Evolutionary conservation across 1,140 invertebrate genomes (phyloP).

Genomic region (Acromyrmex heyeri): DNA sequence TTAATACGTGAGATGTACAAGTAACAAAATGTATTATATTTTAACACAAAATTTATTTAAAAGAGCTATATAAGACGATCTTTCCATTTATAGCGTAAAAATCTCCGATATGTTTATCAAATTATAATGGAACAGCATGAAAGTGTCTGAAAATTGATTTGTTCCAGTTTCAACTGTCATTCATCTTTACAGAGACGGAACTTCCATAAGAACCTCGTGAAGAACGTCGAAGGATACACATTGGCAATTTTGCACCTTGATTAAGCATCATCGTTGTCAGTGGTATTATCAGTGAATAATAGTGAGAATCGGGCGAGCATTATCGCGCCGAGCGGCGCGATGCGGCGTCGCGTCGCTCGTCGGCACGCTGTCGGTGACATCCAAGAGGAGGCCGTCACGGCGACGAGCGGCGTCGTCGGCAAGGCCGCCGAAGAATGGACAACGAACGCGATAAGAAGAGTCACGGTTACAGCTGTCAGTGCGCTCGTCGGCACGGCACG

Average conservation of each 20-base stretch:
- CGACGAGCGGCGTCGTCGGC: constrained; percentile 18
- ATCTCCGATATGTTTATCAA: background rate
- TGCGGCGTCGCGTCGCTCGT: constrained; percentile 41
- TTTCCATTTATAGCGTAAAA: background rate
- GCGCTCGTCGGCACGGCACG: constrained; percentile 25
- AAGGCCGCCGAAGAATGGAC: constrained; percentile 41
- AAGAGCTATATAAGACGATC: background rate
- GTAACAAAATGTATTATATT: background rate
- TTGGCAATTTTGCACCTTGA: background rate
- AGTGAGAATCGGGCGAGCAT: background rate
- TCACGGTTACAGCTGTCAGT: constrained; percentile 41
- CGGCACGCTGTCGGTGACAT: background rate
- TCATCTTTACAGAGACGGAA: background rate
- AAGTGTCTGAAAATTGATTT: background rate
- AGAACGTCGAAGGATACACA: background rate
- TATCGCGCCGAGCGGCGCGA: constrained; percentile 26
- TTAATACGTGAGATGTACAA: background rate
- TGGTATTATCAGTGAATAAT: background rate
- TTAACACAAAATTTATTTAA: background rate
- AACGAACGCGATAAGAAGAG: constrained; percentile 14
- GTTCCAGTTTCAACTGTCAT: background rate
- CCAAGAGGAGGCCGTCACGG: background rate
- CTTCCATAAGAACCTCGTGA: background rate
- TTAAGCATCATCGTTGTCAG: background rate
- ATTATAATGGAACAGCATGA: background rate